These are phyloP conservation scores for Platysteira castanea DNA, from an alignment of 2,113 vertebrate genomes.

Conservation along the genomic window DNA sequence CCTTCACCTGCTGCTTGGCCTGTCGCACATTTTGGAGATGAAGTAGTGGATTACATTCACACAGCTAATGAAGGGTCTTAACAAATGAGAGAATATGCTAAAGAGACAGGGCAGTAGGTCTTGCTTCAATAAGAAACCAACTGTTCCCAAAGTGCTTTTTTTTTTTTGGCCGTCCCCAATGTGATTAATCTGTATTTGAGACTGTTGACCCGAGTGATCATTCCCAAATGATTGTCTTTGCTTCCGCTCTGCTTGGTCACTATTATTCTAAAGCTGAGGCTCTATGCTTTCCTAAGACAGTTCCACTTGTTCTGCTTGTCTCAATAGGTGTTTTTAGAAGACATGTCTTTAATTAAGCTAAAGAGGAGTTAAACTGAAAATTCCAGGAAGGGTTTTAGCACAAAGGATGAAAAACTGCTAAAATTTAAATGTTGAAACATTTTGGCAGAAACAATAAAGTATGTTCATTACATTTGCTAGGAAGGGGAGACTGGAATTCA, in stretches of 20 bases:
- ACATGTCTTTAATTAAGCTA: constrained; percentile 28
- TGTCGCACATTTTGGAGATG: background rate
- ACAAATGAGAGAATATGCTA: constrained; percentile 35
- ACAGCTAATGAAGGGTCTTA: constrained; percentile 22
- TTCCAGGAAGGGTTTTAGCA: background rate
- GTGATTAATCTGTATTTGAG: constrained; percentile 24
- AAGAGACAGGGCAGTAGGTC: background rate
- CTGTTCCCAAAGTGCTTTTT: background rate
- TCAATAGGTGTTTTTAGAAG: constrained; percentile 3
- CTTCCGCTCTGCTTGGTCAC: background rate
- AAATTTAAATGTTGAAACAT: background rate
- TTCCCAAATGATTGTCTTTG: background rate
- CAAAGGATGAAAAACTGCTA: background rate
- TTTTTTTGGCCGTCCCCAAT: fast-evolving
- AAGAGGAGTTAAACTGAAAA: background rate
- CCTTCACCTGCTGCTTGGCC: constrained; percentile 27
- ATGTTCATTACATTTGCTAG: background rate
- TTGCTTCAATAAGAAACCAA: constrained; percentile 38
- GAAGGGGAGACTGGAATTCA: background rate
- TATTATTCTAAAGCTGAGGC: background rate
- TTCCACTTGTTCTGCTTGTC: background rate
- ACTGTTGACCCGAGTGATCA: background rate
- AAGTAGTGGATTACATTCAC: constrained; percentile 31
- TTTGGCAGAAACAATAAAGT: constrained; percentile 4
- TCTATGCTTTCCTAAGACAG: background rate